Percentiles rank a stretch among this genome's conserved stretches.
Evolutionary conservation across 1,140 invertebrate species (phyloP).

Genomic region (Rhopalosiphum maidis): DNA sequence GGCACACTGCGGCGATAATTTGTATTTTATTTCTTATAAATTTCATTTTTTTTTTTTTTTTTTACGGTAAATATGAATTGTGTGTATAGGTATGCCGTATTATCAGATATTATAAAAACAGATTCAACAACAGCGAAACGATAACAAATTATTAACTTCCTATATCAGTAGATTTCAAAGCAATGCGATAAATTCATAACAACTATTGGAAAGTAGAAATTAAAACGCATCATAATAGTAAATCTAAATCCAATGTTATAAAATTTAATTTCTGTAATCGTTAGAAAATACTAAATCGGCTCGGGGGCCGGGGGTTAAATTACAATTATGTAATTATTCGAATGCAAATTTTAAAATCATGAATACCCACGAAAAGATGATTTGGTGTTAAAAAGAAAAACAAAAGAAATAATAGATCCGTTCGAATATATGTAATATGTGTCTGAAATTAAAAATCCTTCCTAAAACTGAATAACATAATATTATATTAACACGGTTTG

Average conservation of each 20-base stretch:
- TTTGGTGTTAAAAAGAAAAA: background rate
- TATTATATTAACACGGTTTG: background rate
- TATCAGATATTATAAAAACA: background rate
- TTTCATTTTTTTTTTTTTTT: background rate
- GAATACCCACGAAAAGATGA: background rate
- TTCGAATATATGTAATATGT: background rate
- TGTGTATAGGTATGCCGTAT: background rate
- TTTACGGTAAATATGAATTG: background rate
- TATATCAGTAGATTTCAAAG: background rate
- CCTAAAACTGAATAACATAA: background rate
- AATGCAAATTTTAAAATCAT: too few relatives aligned
- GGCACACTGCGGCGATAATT: background rate
- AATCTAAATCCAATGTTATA: too few relatives aligned
- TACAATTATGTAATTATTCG: too few relatives aligned
- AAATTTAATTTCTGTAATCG: background rate
- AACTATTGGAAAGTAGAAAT: background rate
- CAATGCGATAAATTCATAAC: background rate
- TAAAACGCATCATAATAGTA: background rate
- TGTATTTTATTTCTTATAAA: background rate
- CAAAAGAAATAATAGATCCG: background rate
- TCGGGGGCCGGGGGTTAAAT: too few relatives aligned
- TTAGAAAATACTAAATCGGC: background rate
- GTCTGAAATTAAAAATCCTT: background rate
- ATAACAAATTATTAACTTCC: background rate
- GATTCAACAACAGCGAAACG: background rate